These are phyloP conservation scores for Carabus problematicus DNA, from an alignment of 2,888 invertebrate genomes.

Conservation along the genomic window DNA sequence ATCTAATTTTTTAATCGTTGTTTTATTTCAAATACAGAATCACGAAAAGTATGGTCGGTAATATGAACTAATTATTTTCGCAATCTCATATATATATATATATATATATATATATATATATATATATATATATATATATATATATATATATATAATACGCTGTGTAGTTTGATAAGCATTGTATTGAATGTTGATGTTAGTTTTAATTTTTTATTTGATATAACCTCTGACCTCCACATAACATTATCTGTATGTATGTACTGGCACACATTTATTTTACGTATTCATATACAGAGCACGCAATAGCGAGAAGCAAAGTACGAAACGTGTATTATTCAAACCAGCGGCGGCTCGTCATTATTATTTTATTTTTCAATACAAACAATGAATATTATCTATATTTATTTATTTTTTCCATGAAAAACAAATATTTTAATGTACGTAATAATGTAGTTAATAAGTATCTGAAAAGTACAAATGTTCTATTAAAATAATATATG, in stretches of 20 bases:
- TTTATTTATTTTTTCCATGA: neutral
- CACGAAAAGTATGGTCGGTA: too few relatives aligned
- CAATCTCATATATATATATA: neutral
- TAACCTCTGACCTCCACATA: too few relatives aligned
- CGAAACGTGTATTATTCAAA: neutral
- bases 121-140: slow-evolving; percentile 4
- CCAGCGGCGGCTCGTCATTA: neutral
- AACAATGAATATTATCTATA: neutral
- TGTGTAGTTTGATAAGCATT: too few relatives aligned
- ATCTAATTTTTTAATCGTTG: too few relatives aligned
- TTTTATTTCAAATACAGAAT: too few relatives aligned
- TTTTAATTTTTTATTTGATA: too few relatives aligned
- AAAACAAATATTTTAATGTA: neutral
- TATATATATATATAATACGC: neutral
- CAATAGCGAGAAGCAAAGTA: neutral
- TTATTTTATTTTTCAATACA: neutral
- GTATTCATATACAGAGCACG: too few relatives aligned
- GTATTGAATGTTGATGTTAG: too few relatives aligned
- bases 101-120: slow-evolving; percentile 4
- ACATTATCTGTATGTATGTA: too few relatives aligned
- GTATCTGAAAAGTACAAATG: too few relatives aligned
- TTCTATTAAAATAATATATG: neutral
- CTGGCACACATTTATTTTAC: too few relatives aligned
- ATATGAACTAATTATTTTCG: too few relatives aligned
- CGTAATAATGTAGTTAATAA: neutral